These are phyloP conservation scores for Aphaenogaster rudis DNA, from an alignment of 1,140 invertebrate species.

Conservation along the genomic window DNA sequence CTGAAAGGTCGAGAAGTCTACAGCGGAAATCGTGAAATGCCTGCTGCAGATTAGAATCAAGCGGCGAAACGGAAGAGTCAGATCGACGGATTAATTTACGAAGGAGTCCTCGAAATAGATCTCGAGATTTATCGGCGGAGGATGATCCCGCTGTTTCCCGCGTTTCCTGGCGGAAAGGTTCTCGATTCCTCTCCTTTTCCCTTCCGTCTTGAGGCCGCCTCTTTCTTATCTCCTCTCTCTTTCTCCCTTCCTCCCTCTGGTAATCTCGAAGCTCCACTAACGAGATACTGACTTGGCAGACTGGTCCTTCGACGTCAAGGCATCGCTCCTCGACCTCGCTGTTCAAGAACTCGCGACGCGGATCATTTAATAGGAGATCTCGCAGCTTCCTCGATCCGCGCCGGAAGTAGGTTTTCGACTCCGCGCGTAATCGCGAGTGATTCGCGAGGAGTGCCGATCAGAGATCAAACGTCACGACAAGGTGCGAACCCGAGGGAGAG, in stretches of 20 bases:
- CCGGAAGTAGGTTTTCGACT: background rate
- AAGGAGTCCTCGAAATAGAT: conserved; percentile 77
- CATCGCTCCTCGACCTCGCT: conserved; percentile 36
- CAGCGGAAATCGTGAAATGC: conserved; percentile 45
- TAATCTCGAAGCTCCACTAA: conserved; percentile 70
- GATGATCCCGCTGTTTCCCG: conserved; percentile 66
- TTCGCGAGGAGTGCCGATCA: conserved; percentile 42
- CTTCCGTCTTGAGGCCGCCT: conserved; percentile 56
- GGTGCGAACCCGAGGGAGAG: conserved; percentile 13
- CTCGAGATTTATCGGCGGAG: conserved; percentile 75
- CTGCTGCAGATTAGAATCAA: conserved; percentile 75
- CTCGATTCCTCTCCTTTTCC: conserved; percentile 48
- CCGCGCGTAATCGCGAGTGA: conserved; percentile 27
- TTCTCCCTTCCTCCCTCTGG: conserved; percentile 43
- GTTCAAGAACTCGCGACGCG: conserved; percentile 55
- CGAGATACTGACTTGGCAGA: conserved; percentile 72
- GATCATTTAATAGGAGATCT: conserved; percentile 53
- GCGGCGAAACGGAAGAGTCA: conserved; percentile 72
- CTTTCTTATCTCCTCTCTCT: conserved; percentile 68
- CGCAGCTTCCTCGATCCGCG: conserved; percentile 3
- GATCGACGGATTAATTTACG: conserved; percentile 79
- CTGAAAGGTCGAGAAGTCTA: conserved; percentile 27
- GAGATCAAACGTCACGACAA: conserved; percentile 46
- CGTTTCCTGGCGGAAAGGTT: conserved; percentile 23
- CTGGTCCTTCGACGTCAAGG: conserved; percentile 43